A percentile compares a stretch with the other conserved stretches of the same genome.
phyloP scores from a whole-genome alignment of 1,140 invertebrate species.

The Tetramorium parvispinum region DNA sequence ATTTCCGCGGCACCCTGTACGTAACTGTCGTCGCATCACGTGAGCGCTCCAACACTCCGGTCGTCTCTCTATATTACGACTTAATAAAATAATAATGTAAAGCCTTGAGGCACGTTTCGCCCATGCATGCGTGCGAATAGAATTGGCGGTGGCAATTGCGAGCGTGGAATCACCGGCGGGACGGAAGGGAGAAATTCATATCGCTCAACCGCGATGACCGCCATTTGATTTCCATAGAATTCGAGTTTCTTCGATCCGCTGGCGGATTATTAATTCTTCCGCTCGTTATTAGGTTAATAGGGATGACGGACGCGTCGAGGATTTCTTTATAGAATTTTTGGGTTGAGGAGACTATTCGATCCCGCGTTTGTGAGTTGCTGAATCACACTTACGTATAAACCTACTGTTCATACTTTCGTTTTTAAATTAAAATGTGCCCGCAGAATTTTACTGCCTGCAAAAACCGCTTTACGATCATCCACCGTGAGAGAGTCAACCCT shows the following conservation, averaged over 20 bases:
- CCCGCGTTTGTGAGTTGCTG: background rate
- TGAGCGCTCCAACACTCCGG: slow-evolving; percentile 79
- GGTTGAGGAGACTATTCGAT: background rate
- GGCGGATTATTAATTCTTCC: slow-evolving; percentile 68
- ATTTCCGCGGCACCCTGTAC: background rate
- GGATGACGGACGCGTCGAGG: slow-evolving; percentile 30
- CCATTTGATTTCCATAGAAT: slow-evolving; percentile 85
- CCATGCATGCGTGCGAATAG: slow-evolving; percentile 34
- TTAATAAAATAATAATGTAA: slow-evolving; percentile 84
- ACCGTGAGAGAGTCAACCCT: background rate
- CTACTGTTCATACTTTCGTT: background rate
- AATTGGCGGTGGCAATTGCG: slow-evolving; percentile 45
- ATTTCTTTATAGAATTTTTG: background rate
- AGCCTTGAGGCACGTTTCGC: slow-evolving; percentile 63
- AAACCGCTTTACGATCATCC: slow-evolving; percentile 13
- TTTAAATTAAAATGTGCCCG: slow-evolving; percentile 1
- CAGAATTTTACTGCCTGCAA: background rate
- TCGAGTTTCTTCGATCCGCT: slow-evolving; percentile 80
- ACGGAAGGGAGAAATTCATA: slow-evolving; percentile 39
- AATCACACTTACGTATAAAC: background rate
- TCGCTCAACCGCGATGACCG: slow-evolving; percentile 26
- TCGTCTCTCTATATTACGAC: slow-evolving; percentile 78
- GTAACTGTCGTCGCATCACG: slow-evolving; percentile 6
- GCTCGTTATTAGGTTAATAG: background rate
- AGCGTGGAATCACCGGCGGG: slow-evolving; percentile 9